Evolutionary conservation across 2,797 vertebrate species (phyloP).

Genomic region (Halcyon leucocephala): DNA sequence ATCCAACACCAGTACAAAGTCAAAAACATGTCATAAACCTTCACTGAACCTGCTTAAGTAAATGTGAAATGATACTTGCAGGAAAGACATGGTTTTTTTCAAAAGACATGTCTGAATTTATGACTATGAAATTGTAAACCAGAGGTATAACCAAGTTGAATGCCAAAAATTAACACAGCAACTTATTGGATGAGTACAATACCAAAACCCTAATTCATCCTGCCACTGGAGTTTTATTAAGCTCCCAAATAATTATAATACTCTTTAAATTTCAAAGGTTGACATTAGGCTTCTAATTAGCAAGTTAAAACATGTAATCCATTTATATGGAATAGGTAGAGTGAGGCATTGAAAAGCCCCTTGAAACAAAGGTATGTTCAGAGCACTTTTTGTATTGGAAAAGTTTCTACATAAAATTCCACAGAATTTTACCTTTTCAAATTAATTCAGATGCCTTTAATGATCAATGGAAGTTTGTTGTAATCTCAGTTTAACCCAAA

Average conservation of each 20-base stretch:
- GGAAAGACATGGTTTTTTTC: background rate
- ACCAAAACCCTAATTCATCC: background rate
- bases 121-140: background rate
- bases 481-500: background rate
- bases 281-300: background rate
- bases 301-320: background rate
- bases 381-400: background rate
- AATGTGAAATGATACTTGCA: background rate
- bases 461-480: background rate
- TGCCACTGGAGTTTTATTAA: background rate
- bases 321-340: background rate
- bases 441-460: background rate
- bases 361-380: background rate
- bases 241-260: background rate
- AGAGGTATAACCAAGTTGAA: background rate
- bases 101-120: background rate
- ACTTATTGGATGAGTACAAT: background rate
- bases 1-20: background rate
- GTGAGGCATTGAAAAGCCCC: background rate
- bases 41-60: background rate
- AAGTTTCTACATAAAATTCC: background rate
- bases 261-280: background rate
- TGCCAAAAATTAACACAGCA: background rate
- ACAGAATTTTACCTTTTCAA: background rate
- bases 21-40: background rate